phyloP scores from a whole-genome alignment of 2,113 vertebrate species.

The Cathartes aura region DNA sequence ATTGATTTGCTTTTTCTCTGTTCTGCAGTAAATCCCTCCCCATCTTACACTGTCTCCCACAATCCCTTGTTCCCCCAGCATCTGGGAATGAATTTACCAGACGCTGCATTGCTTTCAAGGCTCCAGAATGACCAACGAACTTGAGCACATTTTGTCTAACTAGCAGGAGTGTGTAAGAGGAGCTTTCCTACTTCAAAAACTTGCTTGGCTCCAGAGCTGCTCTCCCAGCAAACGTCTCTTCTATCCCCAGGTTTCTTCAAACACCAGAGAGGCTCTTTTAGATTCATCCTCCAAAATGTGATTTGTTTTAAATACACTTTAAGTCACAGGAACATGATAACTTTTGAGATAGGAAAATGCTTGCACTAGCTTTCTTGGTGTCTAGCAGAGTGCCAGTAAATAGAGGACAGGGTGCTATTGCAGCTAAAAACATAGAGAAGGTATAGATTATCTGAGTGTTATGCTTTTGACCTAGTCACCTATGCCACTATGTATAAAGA shows the following conservation, averaged over 20 bases:
- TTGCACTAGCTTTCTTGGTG: not conserved
- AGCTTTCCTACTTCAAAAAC: not conserved
- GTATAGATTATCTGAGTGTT: not conserved
- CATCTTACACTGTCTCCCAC: constrained; percentile 8
- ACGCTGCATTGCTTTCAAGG: not conserved
- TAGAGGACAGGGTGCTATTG: not conserved
- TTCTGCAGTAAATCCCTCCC: constrained; percentile 34
- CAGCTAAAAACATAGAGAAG: not conserved
- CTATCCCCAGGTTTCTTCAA: not conserved
- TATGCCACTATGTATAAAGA: not conserved
- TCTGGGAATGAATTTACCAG: constrained; percentile 41
- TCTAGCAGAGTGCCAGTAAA: not conserved
- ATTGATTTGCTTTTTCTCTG: constrained; percentile 7
- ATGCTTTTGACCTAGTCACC: rapidly evolving
- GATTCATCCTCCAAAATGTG: not conserved
- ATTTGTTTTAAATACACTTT: not conserved
- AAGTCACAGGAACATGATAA: not conserved
- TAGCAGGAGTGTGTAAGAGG: not conserved
- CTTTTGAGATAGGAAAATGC: not conserved
- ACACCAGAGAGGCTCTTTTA: not conserved
- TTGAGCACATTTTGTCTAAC: not conserved
- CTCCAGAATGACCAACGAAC: constrained; percentile 18
- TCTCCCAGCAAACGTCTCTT: not conserved
- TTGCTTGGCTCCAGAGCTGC: not conserved
- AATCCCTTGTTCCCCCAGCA: constrained; percentile 13